Conservation (phyloP, 2,113 vertebrate genomes). For the Daphoenositta chrysoptera region DNA sequence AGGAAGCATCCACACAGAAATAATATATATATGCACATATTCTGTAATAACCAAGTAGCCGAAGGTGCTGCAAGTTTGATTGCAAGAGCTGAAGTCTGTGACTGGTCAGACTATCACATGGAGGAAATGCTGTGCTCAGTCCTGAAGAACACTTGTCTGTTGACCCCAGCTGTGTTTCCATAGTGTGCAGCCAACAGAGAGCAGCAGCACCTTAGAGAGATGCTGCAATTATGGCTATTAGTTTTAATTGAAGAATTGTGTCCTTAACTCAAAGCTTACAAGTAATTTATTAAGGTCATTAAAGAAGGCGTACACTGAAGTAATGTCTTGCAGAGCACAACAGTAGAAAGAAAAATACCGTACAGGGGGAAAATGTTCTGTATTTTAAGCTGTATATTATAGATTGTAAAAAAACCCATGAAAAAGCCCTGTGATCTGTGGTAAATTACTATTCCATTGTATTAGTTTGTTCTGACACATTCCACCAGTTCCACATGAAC, state of each 20-base stretch:
- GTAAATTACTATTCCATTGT: neutral
- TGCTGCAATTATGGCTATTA: neutral
- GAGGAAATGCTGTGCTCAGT: neutral
- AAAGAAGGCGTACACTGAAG: neutral
- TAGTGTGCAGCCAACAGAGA: neutral
- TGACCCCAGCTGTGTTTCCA: neutral
- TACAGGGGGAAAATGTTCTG: neutral
- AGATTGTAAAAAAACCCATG: neutral
- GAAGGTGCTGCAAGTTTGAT: neutral
- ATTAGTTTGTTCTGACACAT: neutral
- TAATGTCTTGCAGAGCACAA: neutral
- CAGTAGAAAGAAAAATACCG: neutral
- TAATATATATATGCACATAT: neutral
- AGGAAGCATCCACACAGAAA: neutral
- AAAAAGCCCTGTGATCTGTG: neutral
- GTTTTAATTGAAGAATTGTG: neutral
- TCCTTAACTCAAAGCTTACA: neutral
- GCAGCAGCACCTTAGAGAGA: neutral
- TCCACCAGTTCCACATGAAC: neutral
- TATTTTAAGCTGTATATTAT: neutral
- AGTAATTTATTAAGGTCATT: slow-evolving; percentile 19
- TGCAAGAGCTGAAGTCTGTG: neutral
- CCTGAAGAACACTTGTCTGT: neutral
- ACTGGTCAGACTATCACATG: neutral
- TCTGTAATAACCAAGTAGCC: neutral